Conservation (phyloP, 2,113 vertebrate genomes). For the Petromus typicus region DNA sequence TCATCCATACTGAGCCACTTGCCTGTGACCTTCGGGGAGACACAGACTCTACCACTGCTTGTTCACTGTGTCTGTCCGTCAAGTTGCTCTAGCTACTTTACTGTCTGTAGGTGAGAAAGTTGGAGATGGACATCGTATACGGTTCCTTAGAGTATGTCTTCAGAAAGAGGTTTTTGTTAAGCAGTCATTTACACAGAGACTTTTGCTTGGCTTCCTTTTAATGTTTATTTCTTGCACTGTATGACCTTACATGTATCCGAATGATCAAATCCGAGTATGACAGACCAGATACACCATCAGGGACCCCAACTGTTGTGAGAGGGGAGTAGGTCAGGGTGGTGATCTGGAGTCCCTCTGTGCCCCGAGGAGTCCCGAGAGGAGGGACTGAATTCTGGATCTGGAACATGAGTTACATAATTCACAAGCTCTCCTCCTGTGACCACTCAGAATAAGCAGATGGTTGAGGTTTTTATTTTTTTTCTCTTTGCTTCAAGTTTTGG, state of each 20-base stretch:
- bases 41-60: background rate
- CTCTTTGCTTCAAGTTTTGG: slow-evolving; percentile 14
- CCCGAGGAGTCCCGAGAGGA: background rate
- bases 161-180: background rate
- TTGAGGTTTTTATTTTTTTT: background rate
- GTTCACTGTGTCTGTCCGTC: background rate
- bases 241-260: background rate
- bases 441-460: slow-evolving; percentile 65
- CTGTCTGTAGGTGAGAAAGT: background rate
- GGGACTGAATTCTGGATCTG: background rate
- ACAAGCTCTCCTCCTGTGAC: slow-evolving; percentile 32
- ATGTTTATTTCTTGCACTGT: background rate
- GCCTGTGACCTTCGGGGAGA: background rate
- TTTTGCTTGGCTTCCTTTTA: background rate
- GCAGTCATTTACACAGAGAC: background rate
- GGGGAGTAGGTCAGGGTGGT: rapidly evolving
- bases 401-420: slow-evolving; percentile 15
- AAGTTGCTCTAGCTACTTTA: background rate
- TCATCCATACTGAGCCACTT: background rate
- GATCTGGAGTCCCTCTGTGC: background rate
- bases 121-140: background rate
- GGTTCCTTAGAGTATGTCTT: background rate
- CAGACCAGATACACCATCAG: rapidly evolving
- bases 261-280: background rate
- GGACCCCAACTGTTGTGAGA: rapidly evolving